These are phyloP conservation scores for Nicator chloris DNA, from an alignment of 2,113 vertebrate genomes.

Conservation along the genomic window DNA sequence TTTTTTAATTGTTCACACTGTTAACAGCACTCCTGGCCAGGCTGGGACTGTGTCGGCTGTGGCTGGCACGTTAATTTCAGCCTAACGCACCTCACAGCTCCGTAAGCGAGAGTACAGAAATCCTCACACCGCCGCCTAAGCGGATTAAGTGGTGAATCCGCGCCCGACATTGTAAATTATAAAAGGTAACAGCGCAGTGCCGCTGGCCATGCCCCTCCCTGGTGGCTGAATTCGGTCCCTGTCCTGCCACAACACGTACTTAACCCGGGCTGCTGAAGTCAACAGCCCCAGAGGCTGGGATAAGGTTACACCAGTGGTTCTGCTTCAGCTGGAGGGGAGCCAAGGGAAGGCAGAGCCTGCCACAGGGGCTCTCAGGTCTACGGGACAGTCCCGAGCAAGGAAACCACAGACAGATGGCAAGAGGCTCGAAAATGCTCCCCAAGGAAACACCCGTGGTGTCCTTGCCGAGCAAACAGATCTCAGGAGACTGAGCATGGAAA, in stretches of 20 bases:
- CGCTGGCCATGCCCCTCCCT: neutral
- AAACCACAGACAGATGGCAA: neutral
- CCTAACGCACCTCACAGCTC: neutral
- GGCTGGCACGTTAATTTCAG: neutral
- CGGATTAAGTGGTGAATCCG: neutral
- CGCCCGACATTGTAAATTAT: neutral
- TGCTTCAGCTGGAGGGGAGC: neutral
- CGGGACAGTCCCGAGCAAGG: neutral
- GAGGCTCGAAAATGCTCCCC: neutral
- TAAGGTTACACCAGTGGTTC: neutral
- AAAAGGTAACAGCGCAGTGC: neutral
- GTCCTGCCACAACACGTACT: neutral
- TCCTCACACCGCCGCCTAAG: neutral
- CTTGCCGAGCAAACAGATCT: neutral
- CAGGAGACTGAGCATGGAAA: neutral
- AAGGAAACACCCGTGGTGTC: neutral
- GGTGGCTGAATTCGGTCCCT: neutral
- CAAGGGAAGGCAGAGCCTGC: neutral
- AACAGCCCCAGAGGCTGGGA: neutral
- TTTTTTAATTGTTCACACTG: neutral
- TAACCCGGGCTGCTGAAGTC: neutral
- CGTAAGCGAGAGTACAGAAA: neutral
- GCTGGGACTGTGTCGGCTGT: neutral
- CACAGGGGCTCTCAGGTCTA: neutral
- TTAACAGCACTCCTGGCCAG: neutral